Conservation (phyloP, 2,797 vertebrate genomes). For the Meriones psammophilus region DNA sequence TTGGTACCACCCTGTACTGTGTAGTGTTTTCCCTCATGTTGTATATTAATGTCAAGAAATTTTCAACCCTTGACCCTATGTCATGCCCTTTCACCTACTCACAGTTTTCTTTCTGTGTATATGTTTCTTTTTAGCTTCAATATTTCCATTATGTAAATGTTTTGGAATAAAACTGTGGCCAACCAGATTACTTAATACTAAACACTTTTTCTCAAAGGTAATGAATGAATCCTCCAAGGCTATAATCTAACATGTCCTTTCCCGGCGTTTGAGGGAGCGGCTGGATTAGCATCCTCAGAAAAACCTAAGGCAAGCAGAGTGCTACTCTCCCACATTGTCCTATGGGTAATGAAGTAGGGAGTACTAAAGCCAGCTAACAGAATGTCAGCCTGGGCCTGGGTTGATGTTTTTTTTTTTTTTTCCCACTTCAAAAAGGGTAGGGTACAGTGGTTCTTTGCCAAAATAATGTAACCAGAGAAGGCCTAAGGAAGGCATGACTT, state of each 20-base stretch:
- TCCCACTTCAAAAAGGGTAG: conserved; percentile 5
- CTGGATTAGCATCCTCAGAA: conserved; percentile 26
- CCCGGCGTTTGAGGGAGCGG: neutral
- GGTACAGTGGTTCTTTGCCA: neutral
- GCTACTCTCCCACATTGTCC: neutral
- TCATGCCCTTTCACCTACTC: conserved; percentile 74
- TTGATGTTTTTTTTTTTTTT: neutral
- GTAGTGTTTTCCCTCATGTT: conserved; percentile 57
- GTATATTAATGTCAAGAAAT: conserved; percentile 74
- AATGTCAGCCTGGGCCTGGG: neutral
- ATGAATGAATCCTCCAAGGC: neutral
- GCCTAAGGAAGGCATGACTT: neutral
- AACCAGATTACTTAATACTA: neutral
- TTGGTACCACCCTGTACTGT: conserved; percentile 62
- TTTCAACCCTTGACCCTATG: conserved; percentile 42
- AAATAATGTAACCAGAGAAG: neutral
- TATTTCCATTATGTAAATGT: conserved; percentile 1
- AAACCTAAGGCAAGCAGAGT: neutral
- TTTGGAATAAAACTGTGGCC: conserved; percentile 55
- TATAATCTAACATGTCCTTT: neutral
- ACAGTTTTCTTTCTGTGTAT: neutral
- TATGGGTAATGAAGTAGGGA: neutral
- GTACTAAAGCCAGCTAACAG: neutral
- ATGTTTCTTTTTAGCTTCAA: neutral
- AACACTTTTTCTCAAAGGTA: conserved; percentile 5